Conservation (phyloP, 2,888 invertebrate species). For the Heliconius hortense region DNA sequence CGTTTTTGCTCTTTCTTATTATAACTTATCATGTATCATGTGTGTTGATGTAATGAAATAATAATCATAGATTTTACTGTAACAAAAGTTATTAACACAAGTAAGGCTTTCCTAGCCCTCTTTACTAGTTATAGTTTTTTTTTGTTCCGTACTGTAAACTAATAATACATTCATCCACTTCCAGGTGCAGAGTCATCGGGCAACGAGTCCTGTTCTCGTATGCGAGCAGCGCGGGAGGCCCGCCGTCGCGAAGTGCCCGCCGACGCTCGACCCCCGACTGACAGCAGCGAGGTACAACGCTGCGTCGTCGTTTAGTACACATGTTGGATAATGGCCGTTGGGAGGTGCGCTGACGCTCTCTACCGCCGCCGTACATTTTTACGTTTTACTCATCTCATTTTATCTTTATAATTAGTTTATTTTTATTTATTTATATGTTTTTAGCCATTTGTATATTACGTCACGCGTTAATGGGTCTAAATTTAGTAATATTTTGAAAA, state of each 20-base stretch:
- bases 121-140: too few species aligned
- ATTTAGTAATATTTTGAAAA: background rate
- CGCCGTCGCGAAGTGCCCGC: constrained; percentile 73
- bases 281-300: constrained; percentile 79
- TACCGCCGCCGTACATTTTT: constrained; percentile 47
- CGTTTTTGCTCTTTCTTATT: too few species aligned
- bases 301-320: constrained; percentile 63
- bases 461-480: background rate
- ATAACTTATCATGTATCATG: too few species aligned
- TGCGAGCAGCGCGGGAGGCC: constrained; percentile 73
- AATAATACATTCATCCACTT: background rate
- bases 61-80: too few species aligned
- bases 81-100: too few species aligned
- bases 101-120: too few species aligned
- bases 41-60: too few species aligned
- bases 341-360: constrained; percentile 54
- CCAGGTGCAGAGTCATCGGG: constrained; percentile 71
- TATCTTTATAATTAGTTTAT: background rate
- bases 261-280: constrained; percentile 67
- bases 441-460: background rate
- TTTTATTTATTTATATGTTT: background rate
- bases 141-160: background rate
- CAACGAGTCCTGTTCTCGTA: constrained; percentile 74
- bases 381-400: background rate
- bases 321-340: constrained; percentile 23